Evolutionary conservation across 2,797 vertebrate species (phyloP), one percentile per base, ranked within the genome.

Genomic region (Ptychadena robeensis): DNA sequence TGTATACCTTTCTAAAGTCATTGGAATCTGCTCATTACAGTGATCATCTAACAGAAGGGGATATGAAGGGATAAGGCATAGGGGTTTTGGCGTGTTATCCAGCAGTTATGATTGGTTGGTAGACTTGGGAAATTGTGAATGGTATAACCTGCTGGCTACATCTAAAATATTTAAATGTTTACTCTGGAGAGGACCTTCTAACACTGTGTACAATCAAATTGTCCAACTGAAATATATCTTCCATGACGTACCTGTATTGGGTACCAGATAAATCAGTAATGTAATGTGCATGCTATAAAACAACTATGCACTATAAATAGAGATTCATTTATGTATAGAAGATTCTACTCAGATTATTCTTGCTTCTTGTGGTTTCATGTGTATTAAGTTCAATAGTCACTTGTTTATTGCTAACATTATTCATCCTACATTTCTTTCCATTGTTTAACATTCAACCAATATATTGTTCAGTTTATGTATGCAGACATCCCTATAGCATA

Each of bases 401-500:
- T 68, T 57, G 40, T 68, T 78, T n/a, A 25, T 78, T 78, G 25
- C 48, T 14, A 57, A 77, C 65, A 66, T 30, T 64, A 25, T 64
- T 53, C 44, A 59, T 68, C 40, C 75, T 68, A 28, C 53, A 38
- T 68, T 68, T 31, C 57, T 79, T 68, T 68, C 63, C 32, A 68
- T 79, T 79, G 67, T 25, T 61, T 25, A 9, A 61, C 18, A 53
- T 53, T 22, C 15, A n/a, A 3, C 44, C 18, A 22, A n/a, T 53
- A 22, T 65, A 67, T 77, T 32, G 63, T 48, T 77, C 22, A 67
- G 27, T 27, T 38, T 77, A 63, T 48, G 44, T 53, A 53, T 67
- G 75, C 75, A 77, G 66, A 77, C 48, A 77, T 74, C 35, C 34
- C 67, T 48, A 67, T 66, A 67, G 75, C 48, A 64, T 67, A 64